Evolutionary conservation across 2,113 vertebrate genomes (phyloP).

Genomic region (Mohoua ochrocephala): DNA sequence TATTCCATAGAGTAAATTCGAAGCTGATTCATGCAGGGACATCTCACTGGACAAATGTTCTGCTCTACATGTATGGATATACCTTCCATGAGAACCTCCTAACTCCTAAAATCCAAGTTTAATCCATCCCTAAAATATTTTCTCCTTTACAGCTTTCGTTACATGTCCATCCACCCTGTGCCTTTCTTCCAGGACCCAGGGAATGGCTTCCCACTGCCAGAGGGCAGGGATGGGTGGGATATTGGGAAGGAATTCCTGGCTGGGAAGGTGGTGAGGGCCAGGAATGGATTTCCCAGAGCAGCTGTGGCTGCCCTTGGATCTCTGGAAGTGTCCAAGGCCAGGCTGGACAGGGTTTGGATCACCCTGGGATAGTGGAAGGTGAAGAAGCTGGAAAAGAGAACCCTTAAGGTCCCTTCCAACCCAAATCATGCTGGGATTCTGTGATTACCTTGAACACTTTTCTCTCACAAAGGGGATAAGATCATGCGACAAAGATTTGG

Average conservation of each 20-base stretch:
- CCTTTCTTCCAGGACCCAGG: background rate
- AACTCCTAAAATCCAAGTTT: background rate
- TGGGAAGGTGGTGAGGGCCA: background rate
- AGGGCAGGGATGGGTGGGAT: background rate
- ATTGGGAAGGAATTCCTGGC: accelerated
- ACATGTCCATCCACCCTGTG: accelerated
- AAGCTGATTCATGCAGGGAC: background rate
- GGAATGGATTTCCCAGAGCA: background rate
- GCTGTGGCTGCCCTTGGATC: background rate
- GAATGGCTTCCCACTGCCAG: background rate
- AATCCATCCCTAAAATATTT: background rate
- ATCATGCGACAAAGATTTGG: accelerated
- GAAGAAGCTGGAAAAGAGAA: background rate
- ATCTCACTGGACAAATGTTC: background rate
- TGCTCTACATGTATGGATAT: background rate
- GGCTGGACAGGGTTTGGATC: accelerated
- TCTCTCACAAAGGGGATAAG: background rate
- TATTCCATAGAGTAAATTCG: background rate
- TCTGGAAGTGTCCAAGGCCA: background rate
- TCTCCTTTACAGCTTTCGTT: background rate
- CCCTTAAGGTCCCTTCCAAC: background rate
- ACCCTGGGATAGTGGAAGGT: accelerated
- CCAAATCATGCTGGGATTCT: background rate
- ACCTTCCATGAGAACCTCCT: background rate
- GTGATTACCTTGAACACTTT: background rate